Conservation (phyloP, 2,797 vertebrate species). For the Tragelaphus eurycerus region DNA sequence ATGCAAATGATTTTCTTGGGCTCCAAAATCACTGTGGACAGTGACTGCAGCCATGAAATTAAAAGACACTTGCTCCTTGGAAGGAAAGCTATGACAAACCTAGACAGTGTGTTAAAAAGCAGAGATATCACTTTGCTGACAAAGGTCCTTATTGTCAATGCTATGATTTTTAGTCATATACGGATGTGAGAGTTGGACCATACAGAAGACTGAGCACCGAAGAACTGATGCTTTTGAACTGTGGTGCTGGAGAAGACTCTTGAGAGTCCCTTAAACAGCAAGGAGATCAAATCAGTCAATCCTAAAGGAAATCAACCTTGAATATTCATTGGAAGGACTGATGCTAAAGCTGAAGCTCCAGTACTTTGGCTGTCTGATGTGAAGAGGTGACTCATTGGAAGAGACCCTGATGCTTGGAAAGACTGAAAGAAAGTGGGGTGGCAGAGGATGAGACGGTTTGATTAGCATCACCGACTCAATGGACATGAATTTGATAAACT, state of each 20-base stretch:
- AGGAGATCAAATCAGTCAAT: background rate
- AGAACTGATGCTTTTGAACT: background rate
- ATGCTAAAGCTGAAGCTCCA: background rate
- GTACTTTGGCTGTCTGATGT: background rate
- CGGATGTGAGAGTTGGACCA: background rate
- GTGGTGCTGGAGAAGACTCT: background rate
- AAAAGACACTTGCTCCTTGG: background rate
- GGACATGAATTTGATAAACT: background rate
- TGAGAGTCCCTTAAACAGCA: background rate
- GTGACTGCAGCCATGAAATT: background rate
- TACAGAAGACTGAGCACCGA: background rate
- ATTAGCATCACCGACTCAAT: background rate
- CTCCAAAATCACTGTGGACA: background rate
- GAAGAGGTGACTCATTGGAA: background rate
- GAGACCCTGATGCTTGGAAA: background rate
- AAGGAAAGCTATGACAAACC: background rate
- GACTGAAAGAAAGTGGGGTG: background rate
- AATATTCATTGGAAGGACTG: background rate
- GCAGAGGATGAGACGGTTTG: background rate
- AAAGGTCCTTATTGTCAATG: background rate
- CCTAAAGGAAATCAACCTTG: background rate
- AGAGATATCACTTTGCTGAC: background rate
- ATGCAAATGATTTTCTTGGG: background rate
- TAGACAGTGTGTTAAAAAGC: background rate
- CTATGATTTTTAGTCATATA: background rate